Conservation (phyloP, 1,140 invertebrate genomes). For the Wiebesia pumilae region DNA sequence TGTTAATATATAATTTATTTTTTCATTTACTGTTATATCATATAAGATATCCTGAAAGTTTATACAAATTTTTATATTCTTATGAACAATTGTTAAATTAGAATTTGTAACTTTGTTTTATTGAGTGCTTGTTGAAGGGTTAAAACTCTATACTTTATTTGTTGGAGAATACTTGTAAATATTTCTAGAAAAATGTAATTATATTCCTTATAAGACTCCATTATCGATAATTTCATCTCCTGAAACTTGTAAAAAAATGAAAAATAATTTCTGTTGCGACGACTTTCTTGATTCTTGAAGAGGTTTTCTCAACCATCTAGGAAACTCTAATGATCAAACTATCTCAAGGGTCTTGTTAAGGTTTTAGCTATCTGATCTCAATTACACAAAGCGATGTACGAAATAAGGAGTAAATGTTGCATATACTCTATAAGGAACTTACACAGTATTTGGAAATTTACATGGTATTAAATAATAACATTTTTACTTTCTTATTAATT, state of each 20-base stretch:
- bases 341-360: slow-evolving; percentile 48
- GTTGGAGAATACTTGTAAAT: slow-evolving; percentile 8
- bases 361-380: slow-evolving; percentile 61
- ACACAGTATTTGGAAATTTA: neutral
- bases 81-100: too few relatives aligned
- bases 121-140: neutral
- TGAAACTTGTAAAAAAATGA: slow-evolving; percentile 58
- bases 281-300: slow-evolving; percentile 37
- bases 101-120: too few relatives aligned
- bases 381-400: slow-evolving; percentile 49
- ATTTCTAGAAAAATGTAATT: neutral
- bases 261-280: slow-evolving; percentile 57
- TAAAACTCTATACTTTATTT: neutral
- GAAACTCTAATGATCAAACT: slow-evolving; percentile 66
- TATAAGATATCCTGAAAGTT: too few relatives aligned
- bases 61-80: too few relatives aligned
- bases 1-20: too few relatives aligned
- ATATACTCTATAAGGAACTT: neutral
- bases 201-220: neutral
- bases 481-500: neutral
- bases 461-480: neutral
- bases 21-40: too few relatives aligned
- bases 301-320: slow-evolving; percentile 48
- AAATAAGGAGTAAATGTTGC: slow-evolving; percentile 4
- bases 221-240: slow-evolving; percentile 60